Base-by-base conservation (phyloP, 2,888 invertebrate genomes). In the Didymodactylos carnosus region DNA sequence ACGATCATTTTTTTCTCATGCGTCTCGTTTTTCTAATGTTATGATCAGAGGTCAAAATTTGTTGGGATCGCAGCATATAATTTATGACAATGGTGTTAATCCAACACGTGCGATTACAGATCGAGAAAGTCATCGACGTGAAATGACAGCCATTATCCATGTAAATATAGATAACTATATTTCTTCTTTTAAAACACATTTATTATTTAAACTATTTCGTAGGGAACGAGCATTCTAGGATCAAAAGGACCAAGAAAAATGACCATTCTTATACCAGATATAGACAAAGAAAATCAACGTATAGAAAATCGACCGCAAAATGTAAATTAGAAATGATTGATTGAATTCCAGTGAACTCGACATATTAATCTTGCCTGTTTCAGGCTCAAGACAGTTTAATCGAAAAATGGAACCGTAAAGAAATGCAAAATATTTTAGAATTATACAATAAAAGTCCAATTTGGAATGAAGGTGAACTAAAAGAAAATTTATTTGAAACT, bases 221-320 rank as follows among this genome's bases (percentile, higher is more conserved):
- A 91, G 89, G 97, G 98, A 81, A 95, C 97, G 39, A 98, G 99
- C 84, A 95, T 99, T 4, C 85, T 98, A 75, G 98, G 98, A 72
- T 98, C 99, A 84, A 97, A 97, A 85, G 98, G 98, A 1, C 98
- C 98, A 3, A 88, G 98, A 71, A 98, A 95, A 85, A 99, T 99
- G 98, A 97, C 94, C 0, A 92, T 97, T 3, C 88, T 99, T 77
- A 88, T 98, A 77, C 98, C 98, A 0, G 95, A 94, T 10, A 93
- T 98, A 91, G 91, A 81, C 75, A 78, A 83, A 25, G 92, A 93
- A 79, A 89, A 92, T 76, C 89, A 91, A 79, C 86, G 95, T 75
- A 91, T 94, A 41, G 89, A 90, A 78, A 89, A 94, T 77, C 89
- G 90, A 77, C 93, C 94, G 0, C 76, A 80, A 72, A 79, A 80